phyloP scores from a whole-genome alignment of 2,888 invertebrate genomes.

The Carcina quercana region DNA sequence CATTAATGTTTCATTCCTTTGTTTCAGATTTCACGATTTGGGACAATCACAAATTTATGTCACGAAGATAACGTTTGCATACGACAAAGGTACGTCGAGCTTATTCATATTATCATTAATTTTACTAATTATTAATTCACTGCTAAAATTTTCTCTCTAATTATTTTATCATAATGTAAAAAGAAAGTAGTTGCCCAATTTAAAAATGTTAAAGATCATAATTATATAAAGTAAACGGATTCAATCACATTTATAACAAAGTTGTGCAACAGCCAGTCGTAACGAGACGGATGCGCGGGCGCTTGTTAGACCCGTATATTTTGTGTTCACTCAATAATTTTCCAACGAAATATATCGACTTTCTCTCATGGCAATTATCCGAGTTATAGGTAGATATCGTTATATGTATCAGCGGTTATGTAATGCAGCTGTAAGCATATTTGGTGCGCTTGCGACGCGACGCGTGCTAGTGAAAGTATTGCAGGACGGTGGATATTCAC shows the following conservation, averaged over 20 bases:
- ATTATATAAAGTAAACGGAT: constrained; percentile 6
- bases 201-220: background rate
- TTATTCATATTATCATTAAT: constrained; percentile 2
- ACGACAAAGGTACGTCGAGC: too few relatives aligned
- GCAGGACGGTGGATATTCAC: constrained; percentile 21
- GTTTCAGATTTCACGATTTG: constrained; percentile 54
- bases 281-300: constrained; percentile 44
- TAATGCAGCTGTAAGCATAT: constrained; percentile 36
- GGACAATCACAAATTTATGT: constrained; percentile 53
- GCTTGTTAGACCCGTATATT: constrained; percentile 21
- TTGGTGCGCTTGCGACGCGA: constrained; percentile 24
- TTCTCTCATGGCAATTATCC: constrained; percentile 56
- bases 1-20: constrained; percentile 23
- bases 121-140: background rate
- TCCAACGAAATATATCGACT: constrained; percentile 59
- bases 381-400: constrained; percentile 15
- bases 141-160: too few relatives aligned
- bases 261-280: constrained; percentile 38
- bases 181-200: background rate
- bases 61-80: constrained; percentile 50
- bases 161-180: background rate
- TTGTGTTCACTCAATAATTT: constrained; percentile 51
- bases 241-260: constrained; percentile 18
- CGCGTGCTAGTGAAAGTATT: constrained; percentile 40
- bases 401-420: constrained; percentile 28